Evolutionary conservation across 2,797 vertebrate genomes (phyloP).

Genomic region (Cirrhinus mrigala): DNA sequence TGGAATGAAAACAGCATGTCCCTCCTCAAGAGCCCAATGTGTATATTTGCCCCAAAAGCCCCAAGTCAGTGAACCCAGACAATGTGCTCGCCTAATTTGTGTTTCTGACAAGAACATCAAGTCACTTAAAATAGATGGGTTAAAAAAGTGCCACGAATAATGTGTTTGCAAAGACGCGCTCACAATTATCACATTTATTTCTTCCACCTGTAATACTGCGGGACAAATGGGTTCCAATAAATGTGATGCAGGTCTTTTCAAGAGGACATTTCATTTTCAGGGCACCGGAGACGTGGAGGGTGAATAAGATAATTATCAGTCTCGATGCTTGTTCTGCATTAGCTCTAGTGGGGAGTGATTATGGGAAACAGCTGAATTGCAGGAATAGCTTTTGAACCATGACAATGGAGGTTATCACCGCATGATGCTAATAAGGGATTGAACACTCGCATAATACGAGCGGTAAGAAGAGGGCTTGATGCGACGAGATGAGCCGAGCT

Average conservation of each 20-base stretch:
- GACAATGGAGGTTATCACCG: slow-evolving; percentile 68
- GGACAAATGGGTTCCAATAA: slow-evolving; percentile 74
- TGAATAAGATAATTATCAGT: slow-evolving; percentile 79
- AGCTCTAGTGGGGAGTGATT: slow-evolving; percentile 74
- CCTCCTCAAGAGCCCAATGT: slow-evolving; percentile 21
- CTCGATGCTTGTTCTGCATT: slow-evolving; percentile 71
- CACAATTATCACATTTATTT: slow-evolving; percentile 42
- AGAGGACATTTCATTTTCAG: slow-evolving; percentile 63
- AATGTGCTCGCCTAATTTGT: slow-evolving; percentile 56
- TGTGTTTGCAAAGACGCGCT: slow-evolving; percentile 5
- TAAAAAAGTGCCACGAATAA: slow-evolving; percentile 52
- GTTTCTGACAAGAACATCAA: slow-evolving; percentile 60
- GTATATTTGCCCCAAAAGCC: slow-evolving; percentile 15
- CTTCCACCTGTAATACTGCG: slow-evolving; percentile 50
- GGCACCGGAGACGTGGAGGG: slow-evolving; percentile 69
- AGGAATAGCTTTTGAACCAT: slow-evolving; percentile 72
- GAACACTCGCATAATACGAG: slow-evolving; percentile 63
- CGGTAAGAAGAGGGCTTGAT: slow-evolving; percentile 37
- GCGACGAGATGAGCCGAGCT: slow-evolving; percentile 54
- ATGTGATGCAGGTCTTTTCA: slow-evolving; percentile 68
- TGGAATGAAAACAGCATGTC: slow-evolving; percentile 42
- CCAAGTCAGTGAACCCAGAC: slow-evolving; percentile 29
- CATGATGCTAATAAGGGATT: slow-evolving; percentile 70
- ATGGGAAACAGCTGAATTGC: slow-evolving; percentile 73
- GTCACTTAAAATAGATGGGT: slow-evolving; percentile 67